Percentiles rank a stretch among this genome's conserved stretches.
Evolutionary conservation across 2,797 vertebrate species (phyloP).

Genomic region (Galaxias olidus): DNA sequence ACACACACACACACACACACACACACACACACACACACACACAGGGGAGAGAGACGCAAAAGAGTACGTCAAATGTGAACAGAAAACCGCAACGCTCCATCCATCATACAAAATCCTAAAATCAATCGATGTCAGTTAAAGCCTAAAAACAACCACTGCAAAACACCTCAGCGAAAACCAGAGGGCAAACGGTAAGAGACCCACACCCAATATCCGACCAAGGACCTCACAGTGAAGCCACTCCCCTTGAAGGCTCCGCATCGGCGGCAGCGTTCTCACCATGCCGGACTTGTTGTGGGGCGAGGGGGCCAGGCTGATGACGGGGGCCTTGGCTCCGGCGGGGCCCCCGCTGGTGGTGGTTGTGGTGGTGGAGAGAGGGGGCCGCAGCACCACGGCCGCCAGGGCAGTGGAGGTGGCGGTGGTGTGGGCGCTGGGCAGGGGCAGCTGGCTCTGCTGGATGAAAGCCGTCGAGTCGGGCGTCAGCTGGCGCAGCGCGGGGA

Average conservation of each 20-base stretch:
- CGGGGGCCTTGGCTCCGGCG: slow-evolving; percentile 74
- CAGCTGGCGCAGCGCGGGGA: slow-evolving; percentile 89
- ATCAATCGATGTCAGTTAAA: too few relatives aligned
- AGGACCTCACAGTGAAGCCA: too few relatives aligned
- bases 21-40: slow-evolving; percentile 6
- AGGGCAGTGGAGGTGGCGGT: slow-evolving; percentile 81
- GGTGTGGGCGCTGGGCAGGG: slow-evolving; percentile 73
- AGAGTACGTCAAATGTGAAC: too few relatives aligned
- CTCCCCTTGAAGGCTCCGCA: background rate
- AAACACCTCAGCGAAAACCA: too few relatives aligned
- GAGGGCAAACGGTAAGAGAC: too few relatives aligned
- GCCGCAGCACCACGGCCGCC: slow-evolving; percentile 83
- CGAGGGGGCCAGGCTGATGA: slow-evolving; percentile 87
- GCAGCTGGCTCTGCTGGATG: slow-evolving; percentile 92
- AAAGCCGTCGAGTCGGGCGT: slow-evolving; percentile 90
- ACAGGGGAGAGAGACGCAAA: slow-evolving; percentile 5
- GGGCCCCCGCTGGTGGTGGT: slow-evolving; percentile 56
- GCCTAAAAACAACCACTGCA: too few relatives aligned
- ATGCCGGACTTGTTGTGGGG: slow-evolving; percentile 81
- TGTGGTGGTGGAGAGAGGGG: slow-evolving; percentile 69
- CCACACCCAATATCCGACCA: background rate
- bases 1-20: slow-evolving; percentile 28
- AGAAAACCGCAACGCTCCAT: too few relatives aligned
- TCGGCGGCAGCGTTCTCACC: slow-evolving; percentile 64
- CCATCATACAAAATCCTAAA: too few relatives aligned